These are phyloP conservation scores for Thyatira batis DNA, from an alignment of 2,888 invertebrate genomes.

Conservation along the genomic window DNA sequence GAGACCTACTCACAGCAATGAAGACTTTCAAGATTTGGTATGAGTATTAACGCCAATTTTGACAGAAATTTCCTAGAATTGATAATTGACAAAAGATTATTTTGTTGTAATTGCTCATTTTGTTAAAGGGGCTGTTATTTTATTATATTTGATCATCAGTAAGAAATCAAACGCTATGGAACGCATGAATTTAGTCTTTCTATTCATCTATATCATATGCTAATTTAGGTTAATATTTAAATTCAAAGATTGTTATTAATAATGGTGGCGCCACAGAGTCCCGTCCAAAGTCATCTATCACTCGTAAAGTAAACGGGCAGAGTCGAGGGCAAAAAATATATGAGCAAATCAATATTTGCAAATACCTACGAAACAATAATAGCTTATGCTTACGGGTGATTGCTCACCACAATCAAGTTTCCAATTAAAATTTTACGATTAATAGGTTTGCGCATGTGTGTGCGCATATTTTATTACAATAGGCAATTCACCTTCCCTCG, in stretches of 20 bases:
- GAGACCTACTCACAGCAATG: too few species aligned
- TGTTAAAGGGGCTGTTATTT: too few species aligned
- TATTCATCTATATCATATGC: background rate
- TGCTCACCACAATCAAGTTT: slow-evolving; percentile 20
- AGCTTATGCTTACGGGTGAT: slow-evolving; percentile 10
- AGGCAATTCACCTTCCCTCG: background rate
- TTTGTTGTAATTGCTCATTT: too few species aligned
- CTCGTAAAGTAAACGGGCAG: background rate
- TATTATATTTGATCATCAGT: too few species aligned
- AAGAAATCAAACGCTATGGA: too few species aligned
- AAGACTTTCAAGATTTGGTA: too few species aligned
- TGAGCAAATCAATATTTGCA: background rate
- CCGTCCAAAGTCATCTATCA: background rate
- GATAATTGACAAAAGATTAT: too few species aligned
- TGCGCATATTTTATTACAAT: background rate
- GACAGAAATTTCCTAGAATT: too few species aligned
- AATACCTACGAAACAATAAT: background rate
- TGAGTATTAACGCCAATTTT: too few species aligned
- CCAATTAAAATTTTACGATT: slow-evolving; percentile 27
- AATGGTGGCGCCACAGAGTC: background rate
- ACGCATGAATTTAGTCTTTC: too few species aligned
- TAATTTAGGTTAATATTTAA: background rate
- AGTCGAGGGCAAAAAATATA: background rate
- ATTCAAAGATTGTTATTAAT: too few species aligned
- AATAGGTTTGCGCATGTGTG: background rate